Base-by-base conservation (phyloP, 2,113 vertebrate species). In the Macroglossus sobrinus region DNA sequence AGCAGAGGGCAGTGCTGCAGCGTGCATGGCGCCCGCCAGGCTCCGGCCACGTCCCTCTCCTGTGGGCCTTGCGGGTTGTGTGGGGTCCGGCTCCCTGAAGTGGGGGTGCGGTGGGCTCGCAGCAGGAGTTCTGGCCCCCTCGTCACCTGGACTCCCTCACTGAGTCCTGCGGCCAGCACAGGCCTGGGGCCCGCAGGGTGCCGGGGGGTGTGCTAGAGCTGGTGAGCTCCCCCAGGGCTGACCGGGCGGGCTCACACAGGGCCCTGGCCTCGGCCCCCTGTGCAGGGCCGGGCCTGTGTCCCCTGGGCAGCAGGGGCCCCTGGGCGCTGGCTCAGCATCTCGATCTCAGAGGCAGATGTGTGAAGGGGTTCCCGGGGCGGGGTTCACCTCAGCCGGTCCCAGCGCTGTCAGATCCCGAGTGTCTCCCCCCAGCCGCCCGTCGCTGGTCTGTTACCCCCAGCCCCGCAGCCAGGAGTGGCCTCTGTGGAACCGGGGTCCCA, bases 21-120 rank as follows among this genome's bases (percentile, higher is more conserved):
- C 53, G 2, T 0, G 18, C n/a, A 16, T 9, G 26, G 13, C 0
- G 0, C 13, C 22, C 0, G 10, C n/a, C 16, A 0, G 7, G 14
- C 14, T 43, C 33, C 0, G 18, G 16, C 61, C 1, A 55, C 12
- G 0, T 38, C 35, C 61, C 9, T 6, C 0, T 40, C 26, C 71
- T 3, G 15, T 2, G 68, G 74, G 8, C 45, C 33, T 7, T 0
- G 47, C 3, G 5, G 1, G 38, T 50, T 12, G 59, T 28, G 19
- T 7, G 7, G 82, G 5, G 35, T 16, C 3, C 21, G 19, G 43
- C 16, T 30, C 61, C 15, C 2, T 1, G 43, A 19, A 19, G n/a
- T 10, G 6, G 2, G 28, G 13, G n/a, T 40, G 30, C 43, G 18
- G 40, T 11, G 66, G 30, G 68, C 1, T 21, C 5, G 0, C 3